These are phyloP conservation scores for Empidonax traillii DNA, from an alignment of 2,113 vertebrate species.

Conservation along the genomic window DNA sequence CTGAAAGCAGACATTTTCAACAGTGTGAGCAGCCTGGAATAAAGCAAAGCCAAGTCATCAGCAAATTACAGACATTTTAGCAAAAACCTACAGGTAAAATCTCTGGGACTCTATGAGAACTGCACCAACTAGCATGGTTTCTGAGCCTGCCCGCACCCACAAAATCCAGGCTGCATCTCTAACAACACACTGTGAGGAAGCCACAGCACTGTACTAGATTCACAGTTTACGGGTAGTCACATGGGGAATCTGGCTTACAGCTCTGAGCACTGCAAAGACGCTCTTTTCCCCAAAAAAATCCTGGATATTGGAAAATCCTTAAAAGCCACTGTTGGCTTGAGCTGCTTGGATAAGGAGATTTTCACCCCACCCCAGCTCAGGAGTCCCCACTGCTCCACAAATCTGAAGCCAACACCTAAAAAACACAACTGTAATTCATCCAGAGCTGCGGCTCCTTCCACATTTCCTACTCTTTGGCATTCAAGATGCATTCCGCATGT, in stretches of 20 bases:
- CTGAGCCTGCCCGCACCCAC: not conserved
- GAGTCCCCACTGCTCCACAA: not conserved
- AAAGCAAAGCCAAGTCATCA: not conserved
- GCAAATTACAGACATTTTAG: not conserved
- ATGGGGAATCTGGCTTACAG: not conserved
- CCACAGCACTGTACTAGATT: too few relatives aligned
- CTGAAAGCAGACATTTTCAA: not conserved
- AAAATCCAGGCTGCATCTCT: not conserved
- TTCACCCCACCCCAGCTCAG: not conserved
- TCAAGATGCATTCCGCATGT: constrained; percentile 34
- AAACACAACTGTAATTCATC: constrained; percentile 20
- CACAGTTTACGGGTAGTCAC: not conserved
- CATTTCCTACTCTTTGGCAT: not conserved
- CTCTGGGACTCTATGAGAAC: not conserved
- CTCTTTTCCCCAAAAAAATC: not conserved
- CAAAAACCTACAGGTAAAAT: not conserved
- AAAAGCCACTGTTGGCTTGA: not conserved
- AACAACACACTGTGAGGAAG: not conserved
- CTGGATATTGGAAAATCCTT: not conserved
- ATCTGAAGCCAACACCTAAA: constrained; percentile 24
- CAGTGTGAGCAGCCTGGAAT: not conserved
- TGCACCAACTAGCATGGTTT: not conserved
- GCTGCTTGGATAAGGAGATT: not conserved
- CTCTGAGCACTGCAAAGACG: not conserved
- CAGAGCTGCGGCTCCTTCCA: not conserved